Conservation (phyloP, 2,113 vertebrate species). For the Zosterops borbonicus region DNA sequence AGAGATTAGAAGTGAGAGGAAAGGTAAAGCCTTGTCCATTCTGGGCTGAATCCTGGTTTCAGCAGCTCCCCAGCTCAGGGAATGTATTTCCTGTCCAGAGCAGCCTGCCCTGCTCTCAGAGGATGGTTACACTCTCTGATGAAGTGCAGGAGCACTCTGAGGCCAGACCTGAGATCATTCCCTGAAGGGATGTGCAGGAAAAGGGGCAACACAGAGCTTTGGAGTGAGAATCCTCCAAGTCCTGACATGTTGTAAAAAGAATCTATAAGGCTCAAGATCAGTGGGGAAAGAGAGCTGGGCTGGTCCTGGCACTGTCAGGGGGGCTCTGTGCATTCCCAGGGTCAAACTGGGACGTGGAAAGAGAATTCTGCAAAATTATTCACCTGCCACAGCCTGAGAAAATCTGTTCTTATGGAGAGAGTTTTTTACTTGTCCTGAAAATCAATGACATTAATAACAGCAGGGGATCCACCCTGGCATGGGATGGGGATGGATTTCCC, state of each 20-base stretch:
- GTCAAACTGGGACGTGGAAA: background rate
- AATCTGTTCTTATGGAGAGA: background rate
- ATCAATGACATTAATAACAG: background rate
- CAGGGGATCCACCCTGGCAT: background rate
- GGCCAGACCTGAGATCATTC: background rate
- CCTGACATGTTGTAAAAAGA: background rate
- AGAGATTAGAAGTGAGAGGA: background rate
- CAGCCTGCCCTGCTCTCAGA: background rate
- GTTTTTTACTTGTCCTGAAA: background rate
- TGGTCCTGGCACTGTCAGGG: background rate
- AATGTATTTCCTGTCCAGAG: background rate
- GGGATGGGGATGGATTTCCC: background rate
- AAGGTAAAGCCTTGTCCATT: background rate
- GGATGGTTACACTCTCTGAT: background rate
- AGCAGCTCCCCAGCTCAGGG: background rate
- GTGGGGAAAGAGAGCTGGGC: background rate
- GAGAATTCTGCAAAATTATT: background rate
- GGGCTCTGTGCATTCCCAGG: background rate
- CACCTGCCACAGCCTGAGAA: background rate
- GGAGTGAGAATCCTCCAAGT: background rate
- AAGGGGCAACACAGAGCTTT: background rate
- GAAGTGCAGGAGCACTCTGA: background rate
- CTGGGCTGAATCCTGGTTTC: background rate
- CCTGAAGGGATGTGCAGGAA: background rate
- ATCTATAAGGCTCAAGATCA: background rate